These are phyloP conservation scores for Nothobranchius furzeri DNA, from an alignment of 2,113 vertebrate genomes.

Conservation along the genomic window DNA sequence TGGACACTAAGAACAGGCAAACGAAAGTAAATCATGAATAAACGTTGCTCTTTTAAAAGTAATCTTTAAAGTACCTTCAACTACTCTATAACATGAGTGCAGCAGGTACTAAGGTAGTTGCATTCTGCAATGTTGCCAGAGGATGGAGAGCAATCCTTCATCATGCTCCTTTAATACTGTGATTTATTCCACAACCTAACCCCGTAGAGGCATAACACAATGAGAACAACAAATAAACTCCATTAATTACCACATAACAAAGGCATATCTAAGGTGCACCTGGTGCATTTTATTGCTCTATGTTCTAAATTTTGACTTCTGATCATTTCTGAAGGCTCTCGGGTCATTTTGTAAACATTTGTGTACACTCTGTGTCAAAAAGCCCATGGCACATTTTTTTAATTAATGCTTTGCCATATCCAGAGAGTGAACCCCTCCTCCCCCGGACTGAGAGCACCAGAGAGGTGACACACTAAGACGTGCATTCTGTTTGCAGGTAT, in stretches of 20 bases:
- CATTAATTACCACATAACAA: neutral
- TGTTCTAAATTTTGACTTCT: no score
- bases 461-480: conserved; percentile 42
- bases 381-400: no score
- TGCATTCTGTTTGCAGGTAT: conserved; percentile 50
- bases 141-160: neutral
- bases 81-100: neutral
- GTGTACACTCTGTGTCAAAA: no score
- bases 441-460: conserved; percentile 39
- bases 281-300: neutral
- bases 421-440: conserved; percentile 38
- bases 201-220: neutral
- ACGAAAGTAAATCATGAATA: no score
- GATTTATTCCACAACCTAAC: neutral
- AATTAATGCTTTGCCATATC: conserved; percentile 3
- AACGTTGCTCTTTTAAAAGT: no score
- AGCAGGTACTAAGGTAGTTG: neutral
- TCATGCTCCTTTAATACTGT: no score
- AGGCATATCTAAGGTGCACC: neutral
- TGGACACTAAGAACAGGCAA: neutral
- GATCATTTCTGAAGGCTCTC: no score
- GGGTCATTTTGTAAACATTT: no score
- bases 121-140: neutral
- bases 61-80: no score
- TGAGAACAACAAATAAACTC: neutral